Conservation (phyloP, 2,888 invertebrate species). For the Erebia palarica region DNA sequence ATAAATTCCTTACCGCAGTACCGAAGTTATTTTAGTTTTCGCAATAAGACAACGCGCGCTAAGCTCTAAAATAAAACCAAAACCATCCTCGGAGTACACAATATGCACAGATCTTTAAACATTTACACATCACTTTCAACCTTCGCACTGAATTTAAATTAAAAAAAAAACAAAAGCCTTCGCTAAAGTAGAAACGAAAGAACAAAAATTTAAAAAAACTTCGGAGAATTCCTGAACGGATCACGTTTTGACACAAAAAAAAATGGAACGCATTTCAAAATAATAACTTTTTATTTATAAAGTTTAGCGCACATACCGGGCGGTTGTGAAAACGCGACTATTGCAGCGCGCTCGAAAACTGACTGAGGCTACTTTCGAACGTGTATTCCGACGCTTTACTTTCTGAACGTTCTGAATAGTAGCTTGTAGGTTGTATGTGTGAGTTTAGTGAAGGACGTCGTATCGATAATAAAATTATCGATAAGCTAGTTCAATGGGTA, state of each 20-base stretch:
- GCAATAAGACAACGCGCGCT: constrained; percentile 59
- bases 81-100: constrained; percentile 33
- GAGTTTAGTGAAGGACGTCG: constrained; percentile 36
- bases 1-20: constrained; percentile 66
- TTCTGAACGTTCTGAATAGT: constrained; percentile 49
- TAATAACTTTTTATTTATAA: constrained; percentile 30
- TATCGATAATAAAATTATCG: constrained; percentile 34
- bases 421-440: constrained; percentile 38
- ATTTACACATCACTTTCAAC: constrained; percentile 39
- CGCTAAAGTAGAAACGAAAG: constrained; percentile 6
- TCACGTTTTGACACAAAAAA: constrained; percentile 25
- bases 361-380: constrained; percentile 61
- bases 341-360: constrained; percentile 56
- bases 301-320: constrained; percentile 59
- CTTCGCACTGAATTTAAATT: constrained; percentile 37
- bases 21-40: constrained; percentile 68
- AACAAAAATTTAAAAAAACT: constrained; percentile 11
- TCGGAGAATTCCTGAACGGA: background rate
- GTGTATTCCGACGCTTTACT: constrained; percentile 63
- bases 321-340: constrained; percentile 56
- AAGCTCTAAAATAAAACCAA: constrained; percentile 22
- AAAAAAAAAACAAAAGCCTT: constrained; percentile 17
- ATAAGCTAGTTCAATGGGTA: constrained; percentile 15
- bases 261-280: constrained; percentile 41
- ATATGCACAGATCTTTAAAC: constrained; percentile 33